Evolutionary conservation across 2,888 invertebrate genomes (phyloP).

Genomic region (Sphinx pinastri): DNA sequence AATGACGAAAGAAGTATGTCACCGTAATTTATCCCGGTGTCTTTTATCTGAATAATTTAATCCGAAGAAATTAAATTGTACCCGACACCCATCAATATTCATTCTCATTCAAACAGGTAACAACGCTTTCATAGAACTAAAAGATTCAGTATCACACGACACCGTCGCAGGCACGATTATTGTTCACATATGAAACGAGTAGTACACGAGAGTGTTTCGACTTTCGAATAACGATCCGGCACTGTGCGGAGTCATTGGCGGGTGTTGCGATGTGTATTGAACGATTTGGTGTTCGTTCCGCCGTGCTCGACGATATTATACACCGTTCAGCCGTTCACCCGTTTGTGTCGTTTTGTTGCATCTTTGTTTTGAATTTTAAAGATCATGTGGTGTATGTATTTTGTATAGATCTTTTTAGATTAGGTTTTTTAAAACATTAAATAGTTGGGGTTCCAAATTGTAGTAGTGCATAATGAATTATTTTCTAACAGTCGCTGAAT

Average conservation of each 20-base stretch:
- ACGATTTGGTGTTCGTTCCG: constrained; percentile 13
- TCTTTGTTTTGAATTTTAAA: neutral
- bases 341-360: neutral
- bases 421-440: too few species aligned
- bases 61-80: too few species aligned
- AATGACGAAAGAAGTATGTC: too few species aligned
- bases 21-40: too few species aligned
- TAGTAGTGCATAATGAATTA: too few species aligned
- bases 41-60: too few species aligned
- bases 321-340: neutral
- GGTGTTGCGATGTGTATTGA: constrained; percentile 20
- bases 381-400: neutral
- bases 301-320: neutral
- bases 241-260: constrained; percentile 3
- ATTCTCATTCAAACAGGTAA: neutral
- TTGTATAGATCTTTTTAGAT: neutral
- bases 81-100: neutral
- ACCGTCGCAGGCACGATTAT: neutral
- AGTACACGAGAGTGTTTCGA: neutral
- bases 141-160: neutral
- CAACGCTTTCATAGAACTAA: constrained; percentile 1
- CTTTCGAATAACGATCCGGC: neutral
- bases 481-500: too few species aligned
- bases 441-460: too few species aligned
- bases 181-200: neutral